Evolutionary conservation across 92 coral and sea anemone species (phyloP), one percentile per base, ranked within the genome.

Genomic region (Siderastrea siderea): DNA sequence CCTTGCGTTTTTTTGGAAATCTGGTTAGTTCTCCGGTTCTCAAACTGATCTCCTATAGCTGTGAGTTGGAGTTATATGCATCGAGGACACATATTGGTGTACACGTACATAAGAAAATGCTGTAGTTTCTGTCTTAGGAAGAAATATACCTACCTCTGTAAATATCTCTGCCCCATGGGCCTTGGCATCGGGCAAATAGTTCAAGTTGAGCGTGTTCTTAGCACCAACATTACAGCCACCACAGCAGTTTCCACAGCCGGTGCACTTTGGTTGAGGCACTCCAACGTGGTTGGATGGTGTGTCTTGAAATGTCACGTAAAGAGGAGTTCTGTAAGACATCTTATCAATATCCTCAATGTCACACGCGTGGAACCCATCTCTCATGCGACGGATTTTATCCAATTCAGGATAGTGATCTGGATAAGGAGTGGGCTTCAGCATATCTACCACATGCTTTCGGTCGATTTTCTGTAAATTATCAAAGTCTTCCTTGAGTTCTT

Each of bases 221-320:
- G 95, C 93, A 15, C 95, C 95, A 58, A 92, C 95, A 63, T 92
- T 92, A 19, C 95, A 92, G 6, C 95, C 95, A 13, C 93, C 93
- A 82, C 91, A 89, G 43, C 95, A 92, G 61, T 92, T 92, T 16
- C 95, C 95, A 68, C 95, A 92, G 52, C 75, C 90, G 3, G 92
- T 92, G 66, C 95, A 92, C 69, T 82, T 86, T 45, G 95, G 91
- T 68, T 87, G 91, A 3, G 88, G 91, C n/a, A 87, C 84, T 48
- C 94, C 94, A 26, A 91, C 94, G 38, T 91, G 91, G 44, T 91
- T 91, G 65, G 71, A 48, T 12, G 75, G 64, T 47, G 77, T 91
- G 90, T 91, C 94, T 57, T 91, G 89, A 71, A 91, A 91, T 7
- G 91, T 91, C 44, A 91, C 91, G 79, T 91, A 91, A 0, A 91